Conservation (phyloP, 2,888 invertebrate species). For the Frankliniella fusca region DNA sequence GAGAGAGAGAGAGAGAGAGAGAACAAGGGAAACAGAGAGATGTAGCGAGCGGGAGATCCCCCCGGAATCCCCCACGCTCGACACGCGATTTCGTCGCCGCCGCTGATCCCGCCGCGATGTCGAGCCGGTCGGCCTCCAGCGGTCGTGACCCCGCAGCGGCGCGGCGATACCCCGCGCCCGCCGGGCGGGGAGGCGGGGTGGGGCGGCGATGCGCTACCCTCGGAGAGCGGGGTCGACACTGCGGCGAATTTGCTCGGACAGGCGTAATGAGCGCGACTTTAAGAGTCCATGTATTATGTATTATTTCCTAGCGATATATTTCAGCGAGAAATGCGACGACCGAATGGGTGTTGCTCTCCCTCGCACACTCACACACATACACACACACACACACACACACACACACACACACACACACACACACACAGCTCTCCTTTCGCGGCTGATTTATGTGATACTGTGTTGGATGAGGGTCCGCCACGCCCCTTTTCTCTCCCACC, state of each 20-base stretch:
- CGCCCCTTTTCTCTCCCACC: neutral
- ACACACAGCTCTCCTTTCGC: neutral
- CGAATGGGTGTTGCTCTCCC: neutral
- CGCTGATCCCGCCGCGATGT: neutral
- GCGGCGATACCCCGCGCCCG: neutral
- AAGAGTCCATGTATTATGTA: neutral
- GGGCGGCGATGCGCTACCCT: neutral
- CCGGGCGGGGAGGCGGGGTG: neutral
- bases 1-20: neutral
- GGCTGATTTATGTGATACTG: slow-evolving; percentile 18
- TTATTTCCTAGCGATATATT: slow-evolving; percentile 2
- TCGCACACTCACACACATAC: too few species aligned
- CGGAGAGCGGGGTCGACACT: neutral
- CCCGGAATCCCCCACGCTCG: too few species aligned
- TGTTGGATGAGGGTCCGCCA: slow-evolving; percentile 7
- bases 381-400: too few species aligned
- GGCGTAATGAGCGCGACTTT: neutral
- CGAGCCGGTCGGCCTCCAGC: neutral
- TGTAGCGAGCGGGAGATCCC: too few species aligned
- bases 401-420: too few species aligned
- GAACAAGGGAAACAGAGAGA: too few species aligned
- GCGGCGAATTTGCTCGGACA: neutral
- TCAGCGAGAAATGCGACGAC: neutral
- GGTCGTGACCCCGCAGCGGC: neutral
- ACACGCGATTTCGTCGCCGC: neutral